Evolutionary conservation across 2,888 invertebrate genomes (phyloP), one percentile per base, ranked within the genome.

Genomic region (Cryptocephalus moraei): DNA sequence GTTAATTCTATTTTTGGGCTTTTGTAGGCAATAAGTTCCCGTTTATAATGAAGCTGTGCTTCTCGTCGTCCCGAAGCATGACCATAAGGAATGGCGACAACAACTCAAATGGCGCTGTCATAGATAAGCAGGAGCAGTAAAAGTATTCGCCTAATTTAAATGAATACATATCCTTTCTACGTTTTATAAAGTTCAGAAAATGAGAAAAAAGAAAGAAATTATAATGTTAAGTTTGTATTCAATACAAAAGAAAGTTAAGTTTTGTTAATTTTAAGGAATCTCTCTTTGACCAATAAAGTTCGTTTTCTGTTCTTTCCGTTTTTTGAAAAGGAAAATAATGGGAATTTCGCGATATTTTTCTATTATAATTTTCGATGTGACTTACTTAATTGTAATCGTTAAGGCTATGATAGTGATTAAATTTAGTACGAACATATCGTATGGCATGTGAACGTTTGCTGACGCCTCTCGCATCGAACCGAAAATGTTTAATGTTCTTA

Each of bases 1-100:
- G 8, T 39, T 38, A 13, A 8, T 32, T 32, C 32, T 45, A 48
- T 46, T 14, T 32, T n/a, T n/a, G n/a, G n/a, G n/a, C n/a, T 49
- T 48, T 79, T 81, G 10, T 78, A 92, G 93, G 87, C 72, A 93
- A 93, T 58, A 95, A 95, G 76, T 93, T 93, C 74, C 97, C 97
- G 59, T 97, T 94, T 78, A 91, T 95, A 65, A 90, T 97, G 87
- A 97, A 97, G 75, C 77, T 97, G 61, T 96, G 96, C 70, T 97
- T 96, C 80, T 95, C 95, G 13, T 91, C 92, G 50, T 82, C 85
- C 52, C 75, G 84, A 70, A 71, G 79, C 69, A 76, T 81, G 78
- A 68, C 72, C 58, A 73, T 73, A 60, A 68, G 68, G 52, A 69
- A 71, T 51, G 69, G 68, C 39, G 70, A 70, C 56, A 68, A 66